A percentile compares a stretch with the other conserved stretches of the same genome.
Evolutionary conservation across 2,888 invertebrate species (phyloP).

Genomic region (Drosophila mercatorum): DNA sequence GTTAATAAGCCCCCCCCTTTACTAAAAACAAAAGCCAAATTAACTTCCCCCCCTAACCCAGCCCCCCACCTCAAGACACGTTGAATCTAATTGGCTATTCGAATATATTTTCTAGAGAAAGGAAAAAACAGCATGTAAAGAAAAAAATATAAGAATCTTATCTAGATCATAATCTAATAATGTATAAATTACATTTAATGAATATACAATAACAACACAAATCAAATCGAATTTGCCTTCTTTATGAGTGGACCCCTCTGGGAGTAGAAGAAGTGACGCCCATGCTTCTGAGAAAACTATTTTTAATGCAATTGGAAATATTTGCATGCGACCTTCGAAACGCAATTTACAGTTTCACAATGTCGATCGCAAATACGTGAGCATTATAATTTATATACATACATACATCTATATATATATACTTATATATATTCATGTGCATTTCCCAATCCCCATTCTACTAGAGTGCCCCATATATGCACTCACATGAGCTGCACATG

Average conservation of each 20-base stretch:
- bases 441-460: slow-evolving; percentile 3
- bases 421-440: slow-evolving; percentile 3
- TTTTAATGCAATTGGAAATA: slow-evolving; percentile 1
- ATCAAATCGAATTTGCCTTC: background rate
- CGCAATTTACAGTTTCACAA: slow-evolving; percentile 56
- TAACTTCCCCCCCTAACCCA: background rate
- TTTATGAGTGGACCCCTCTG: background rate
- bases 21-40: slow-evolving; percentile 11
- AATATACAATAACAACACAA: slow-evolving; percentile 37
- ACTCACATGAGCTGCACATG: slow-evolving; percentile 30
- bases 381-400: slow-evolving; percentile 19
- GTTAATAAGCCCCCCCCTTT: slow-evolving; percentile 19
- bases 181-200: slow-evolving; percentile 60
- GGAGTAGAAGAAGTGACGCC: background rate
- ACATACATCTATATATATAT: slow-evolving; percentile 1
- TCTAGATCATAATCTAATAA: slow-evolving; percentile 30
- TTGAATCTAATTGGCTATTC: slow-evolving; percentile 49
- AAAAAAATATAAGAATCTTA: slow-evolving; percentile 1
- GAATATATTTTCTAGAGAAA: slow-evolving; percentile 39
- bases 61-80: slow-evolving; percentile 7
- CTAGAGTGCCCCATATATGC: slow-evolving; percentile 5
- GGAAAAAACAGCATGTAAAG: slow-evolving; percentile 30
- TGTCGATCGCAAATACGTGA: slow-evolving; percentile 63
- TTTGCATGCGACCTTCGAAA: slow-evolving; percentile 56
- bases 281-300: background rate